These are phyloP conservation scores for Dascillus cervinus DNA, from an alignment of 2,888 invertebrate genomes.

Conservation along the genomic window DNA sequence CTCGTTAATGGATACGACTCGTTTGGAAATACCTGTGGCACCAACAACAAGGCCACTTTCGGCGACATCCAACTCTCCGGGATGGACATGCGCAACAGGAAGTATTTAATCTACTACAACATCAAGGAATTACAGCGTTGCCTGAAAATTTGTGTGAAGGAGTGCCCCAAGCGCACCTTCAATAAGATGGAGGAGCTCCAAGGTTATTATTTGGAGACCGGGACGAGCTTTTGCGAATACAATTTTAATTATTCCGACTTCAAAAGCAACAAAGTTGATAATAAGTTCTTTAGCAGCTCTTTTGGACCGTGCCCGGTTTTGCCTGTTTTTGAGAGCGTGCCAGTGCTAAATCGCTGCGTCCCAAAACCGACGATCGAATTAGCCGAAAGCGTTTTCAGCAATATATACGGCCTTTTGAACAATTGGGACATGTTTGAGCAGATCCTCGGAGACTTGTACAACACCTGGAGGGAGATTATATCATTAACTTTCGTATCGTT, in stretches of 20 bases:
- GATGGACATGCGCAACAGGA: constrained; percentile 68
- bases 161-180: constrained; percentile 70
- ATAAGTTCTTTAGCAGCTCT: constrained; percentile 37
- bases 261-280: constrained; percentile 28
- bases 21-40: constrained; percentile 91
- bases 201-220: constrained; percentile 63
- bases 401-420: constrained; percentile 75
- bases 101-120: constrained; percentile 78
- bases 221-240: constrained; percentile 71
- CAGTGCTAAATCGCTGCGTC: constrained; percentile 82
- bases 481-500: constrained; percentile 72
- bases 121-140: constrained; percentile 66
- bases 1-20: constrained; percentile 89
- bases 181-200: constrained; percentile 58
- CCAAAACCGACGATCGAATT: constrained; percentile 65
- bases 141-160: constrained; percentile 80
- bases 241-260: constrained; percentile 53
- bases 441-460: constrained; percentile 79
- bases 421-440: constrained; percentile 85
- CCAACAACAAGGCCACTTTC: constrained; percentile 66
- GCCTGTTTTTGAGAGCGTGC: constrained; percentile 69
- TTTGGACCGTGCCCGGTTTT: constrained; percentile 71
- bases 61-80: constrained; percentile 71
- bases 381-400: constrained; percentile 54
- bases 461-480: constrained; percentile 80